phyloP scores from a whole-genome alignment of 2,113 vertebrate species.

The Scopus umbretta region DNA sequence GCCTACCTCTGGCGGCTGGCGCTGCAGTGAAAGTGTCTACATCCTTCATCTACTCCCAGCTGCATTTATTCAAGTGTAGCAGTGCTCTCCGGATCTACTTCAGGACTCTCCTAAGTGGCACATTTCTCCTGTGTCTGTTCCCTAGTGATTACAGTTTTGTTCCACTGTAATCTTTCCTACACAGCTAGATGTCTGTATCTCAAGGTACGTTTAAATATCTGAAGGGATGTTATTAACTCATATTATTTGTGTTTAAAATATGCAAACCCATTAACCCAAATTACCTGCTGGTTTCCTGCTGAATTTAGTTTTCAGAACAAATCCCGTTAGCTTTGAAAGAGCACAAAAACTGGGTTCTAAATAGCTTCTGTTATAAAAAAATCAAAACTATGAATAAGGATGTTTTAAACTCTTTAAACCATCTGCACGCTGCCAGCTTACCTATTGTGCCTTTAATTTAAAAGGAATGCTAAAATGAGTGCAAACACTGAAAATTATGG shows the following conservation, averaged over 20 bases:
- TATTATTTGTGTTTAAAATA: not conserved
- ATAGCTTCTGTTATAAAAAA: not conserved
- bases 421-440: not conserved
- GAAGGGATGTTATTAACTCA: not conserved
- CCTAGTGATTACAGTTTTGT: not conserved
- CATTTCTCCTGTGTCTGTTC: not conserved
- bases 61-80: not conserved
- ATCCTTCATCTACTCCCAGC: not conserved
- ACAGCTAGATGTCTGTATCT: not conserved
- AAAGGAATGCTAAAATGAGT: constrained; percentile 35
- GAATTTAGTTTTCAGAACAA: not conserved
- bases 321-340: not conserved
- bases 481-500: constrained; percentile 46
- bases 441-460: constrained; percentile 54
- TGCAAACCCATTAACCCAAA: not conserved
- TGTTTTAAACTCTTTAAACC: constrained; percentile 20
- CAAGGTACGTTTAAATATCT: not conserved
- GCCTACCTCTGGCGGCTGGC: not conserved
- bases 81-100: not conserved
- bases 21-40: not conserved
- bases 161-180: not conserved
- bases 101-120: not conserved
- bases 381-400: not conserved
- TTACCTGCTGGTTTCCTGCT: not conserved
- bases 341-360: not conserved